These are phyloP conservation scores for Clistopyga incitator DNA, from an alignment of 2,888 invertebrate genomes.

Conservation along the genomic window DNA sequence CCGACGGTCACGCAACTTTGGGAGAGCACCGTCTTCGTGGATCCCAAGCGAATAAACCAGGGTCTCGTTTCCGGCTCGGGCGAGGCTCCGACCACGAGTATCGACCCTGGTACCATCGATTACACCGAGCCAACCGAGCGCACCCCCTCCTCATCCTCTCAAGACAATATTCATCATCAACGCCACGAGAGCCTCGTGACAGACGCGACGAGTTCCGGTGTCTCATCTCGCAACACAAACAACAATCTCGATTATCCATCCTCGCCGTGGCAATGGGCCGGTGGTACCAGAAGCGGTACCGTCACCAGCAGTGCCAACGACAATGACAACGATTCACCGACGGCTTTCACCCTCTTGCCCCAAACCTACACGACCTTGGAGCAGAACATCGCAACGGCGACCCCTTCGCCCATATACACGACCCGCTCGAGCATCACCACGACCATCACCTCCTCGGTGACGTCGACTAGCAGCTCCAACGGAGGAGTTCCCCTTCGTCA, in stretches of 20 bases:
- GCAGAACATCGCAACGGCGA: constrained; percentile 70
- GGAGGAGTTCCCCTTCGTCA: constrained; percentile 56
- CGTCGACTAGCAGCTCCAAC: constrained; percentile 70
- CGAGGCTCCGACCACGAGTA: constrained; percentile 72
- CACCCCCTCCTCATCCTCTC: constrained; percentile 49
- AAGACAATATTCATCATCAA: constrained; percentile 6
- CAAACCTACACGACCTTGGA: constrained; percentile 73
- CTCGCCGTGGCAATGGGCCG: constrained; percentile 77
- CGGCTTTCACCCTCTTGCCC: constrained; percentile 80
- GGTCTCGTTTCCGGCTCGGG: constrained; percentile 85
- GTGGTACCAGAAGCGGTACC: constrained; percentile 22
- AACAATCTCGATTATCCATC: constrained; percentile 71
- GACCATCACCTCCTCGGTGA: constrained; percentile 78
- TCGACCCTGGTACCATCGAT: constrained; percentile 73
- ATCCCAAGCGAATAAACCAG: constrained; percentile 90
- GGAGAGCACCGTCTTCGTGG: constrained; percentile 89
- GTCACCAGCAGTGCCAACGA: not conserved
- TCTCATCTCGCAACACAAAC: constrained; percentile 77
- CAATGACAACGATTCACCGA: constrained; percentile 79
- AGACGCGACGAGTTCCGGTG: constrained; percentile 77
- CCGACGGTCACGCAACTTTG: constrained; percentile 87
- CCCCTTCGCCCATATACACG: constrained; percentile 77
- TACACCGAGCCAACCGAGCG: constrained; percentile 65
- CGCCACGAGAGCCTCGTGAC: constrained; percentile 69
- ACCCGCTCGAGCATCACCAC: constrained; percentile 79